Percentiles rank a stretch among this genome's conserved stretches.
Conservation (phyloP, 2,113 vertebrate species). For the Campylomormyrus tamandua region DNA sequence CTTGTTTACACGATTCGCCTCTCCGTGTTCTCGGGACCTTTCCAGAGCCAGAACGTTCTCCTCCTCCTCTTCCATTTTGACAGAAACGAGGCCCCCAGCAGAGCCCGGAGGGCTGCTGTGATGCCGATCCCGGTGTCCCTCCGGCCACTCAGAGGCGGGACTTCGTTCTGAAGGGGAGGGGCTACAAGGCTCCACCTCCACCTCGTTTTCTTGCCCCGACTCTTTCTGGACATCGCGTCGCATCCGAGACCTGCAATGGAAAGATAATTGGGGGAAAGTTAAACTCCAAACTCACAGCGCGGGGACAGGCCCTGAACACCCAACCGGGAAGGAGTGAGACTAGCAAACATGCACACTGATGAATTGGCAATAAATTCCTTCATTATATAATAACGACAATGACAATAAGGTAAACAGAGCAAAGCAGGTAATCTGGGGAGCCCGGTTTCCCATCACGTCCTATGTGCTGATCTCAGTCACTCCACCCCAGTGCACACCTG, state of each 20-base stretch:
- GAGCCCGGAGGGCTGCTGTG: constrained; percentile 25
- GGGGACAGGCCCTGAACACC: background rate
- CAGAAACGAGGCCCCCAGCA: constrained; percentile 44
- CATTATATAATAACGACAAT: background rate
- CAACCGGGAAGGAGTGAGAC: background rate
- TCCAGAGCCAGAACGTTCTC: constrained; percentile 39
- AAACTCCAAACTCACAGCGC: background rate
- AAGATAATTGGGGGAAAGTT: background rate
- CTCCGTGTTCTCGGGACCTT: constrained; percentile 37
- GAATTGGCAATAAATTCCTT: background rate
- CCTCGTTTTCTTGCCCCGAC: constrained; percentile 80
- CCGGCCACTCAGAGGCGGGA: constrained; percentile 73
- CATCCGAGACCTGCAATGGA: constrained; percentile 82
- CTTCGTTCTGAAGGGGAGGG: constrained; percentile 58
- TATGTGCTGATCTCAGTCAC: background rate
- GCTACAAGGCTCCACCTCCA: constrained; percentile 67
- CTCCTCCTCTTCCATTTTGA: constrained; percentile 76
- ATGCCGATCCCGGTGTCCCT: constrained; percentile 37
- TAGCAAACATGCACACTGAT: background rate
- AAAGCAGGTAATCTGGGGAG: background rate
- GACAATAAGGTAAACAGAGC: background rate
- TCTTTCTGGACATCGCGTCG: constrained; percentile 91
- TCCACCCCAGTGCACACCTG: constrained; percentile 61
- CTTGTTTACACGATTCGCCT: constrained; percentile 50
- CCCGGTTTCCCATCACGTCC: background rate